Conservation (phyloP, 2,888 invertebrate species). For the Onthophagus sagittarius region DNA sequence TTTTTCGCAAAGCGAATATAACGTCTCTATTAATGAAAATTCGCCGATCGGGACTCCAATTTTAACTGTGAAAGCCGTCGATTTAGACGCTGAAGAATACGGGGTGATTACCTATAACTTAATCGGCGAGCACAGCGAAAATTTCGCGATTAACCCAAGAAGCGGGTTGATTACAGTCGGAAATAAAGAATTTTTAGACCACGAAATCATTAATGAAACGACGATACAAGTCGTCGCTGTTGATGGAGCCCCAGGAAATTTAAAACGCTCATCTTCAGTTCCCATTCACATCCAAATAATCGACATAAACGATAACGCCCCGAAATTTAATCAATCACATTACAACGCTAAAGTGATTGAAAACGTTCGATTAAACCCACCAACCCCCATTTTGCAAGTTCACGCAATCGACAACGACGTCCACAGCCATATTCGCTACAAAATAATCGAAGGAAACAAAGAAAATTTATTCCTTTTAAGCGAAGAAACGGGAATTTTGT, state of each 20-base stretch:
- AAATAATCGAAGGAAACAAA: constrained; percentile 65
- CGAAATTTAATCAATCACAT: constrained; percentile 70
- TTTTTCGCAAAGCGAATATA: constrained; percentile 66
- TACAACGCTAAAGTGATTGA: constrained; percentile 82
- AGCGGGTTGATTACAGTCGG: constrained; percentile 76
- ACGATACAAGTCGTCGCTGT: constrained; percentile 75
- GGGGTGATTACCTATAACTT: constrained; percentile 76
- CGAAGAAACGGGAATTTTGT: constrained; percentile 73
- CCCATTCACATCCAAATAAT: constrained; percentile 73
- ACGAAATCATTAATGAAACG: constrained; percentile 68
- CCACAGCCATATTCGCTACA: constrained; percentile 74
- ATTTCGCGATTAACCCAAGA: constrained; percentile 68
- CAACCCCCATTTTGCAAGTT: constrained; percentile 77
- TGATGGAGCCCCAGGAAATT: constrained; percentile 71
- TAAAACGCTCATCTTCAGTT: constrained; percentile 68
- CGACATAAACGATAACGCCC: constrained; percentile 88
- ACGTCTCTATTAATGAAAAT: constrained; percentile 72
- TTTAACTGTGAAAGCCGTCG: constrained; percentile 69
- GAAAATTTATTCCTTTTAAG: constrained; percentile 73
- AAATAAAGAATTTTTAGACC: constrained; percentile 68
- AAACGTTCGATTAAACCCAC: constrained; percentile 74
- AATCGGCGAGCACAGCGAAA: constrained; percentile 67
- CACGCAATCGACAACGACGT: constrained; percentile 78
- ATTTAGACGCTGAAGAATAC: constrained; percentile 73
- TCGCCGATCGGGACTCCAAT: constrained; percentile 69